Conservation (phyloP, 2,888 invertebrate species). For the Scaptodrosophila latifasciaeformis region DNA sequence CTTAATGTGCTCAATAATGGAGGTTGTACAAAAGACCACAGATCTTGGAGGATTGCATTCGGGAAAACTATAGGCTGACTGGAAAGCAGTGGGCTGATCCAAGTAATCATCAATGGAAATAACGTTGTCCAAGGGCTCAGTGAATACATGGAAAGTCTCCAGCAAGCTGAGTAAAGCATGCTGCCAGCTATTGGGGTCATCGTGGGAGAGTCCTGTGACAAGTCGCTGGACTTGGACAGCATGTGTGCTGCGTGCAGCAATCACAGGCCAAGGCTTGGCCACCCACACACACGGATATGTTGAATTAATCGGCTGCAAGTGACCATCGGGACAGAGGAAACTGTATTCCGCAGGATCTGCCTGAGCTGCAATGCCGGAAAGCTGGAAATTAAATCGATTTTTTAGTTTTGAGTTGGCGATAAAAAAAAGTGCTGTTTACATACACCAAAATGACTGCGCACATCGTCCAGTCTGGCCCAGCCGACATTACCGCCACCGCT, state of each 20-base stretch:
- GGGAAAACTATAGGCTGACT: conserved; percentile 81
- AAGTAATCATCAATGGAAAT: conserved; percentile 82
- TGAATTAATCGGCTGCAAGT: conserved; percentile 78
- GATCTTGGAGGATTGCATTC: conserved; percentile 82
- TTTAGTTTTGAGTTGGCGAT: conserved; percentile 1
- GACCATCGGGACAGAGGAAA: conserved; percentile 86
- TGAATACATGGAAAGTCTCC: conserved; percentile 77
- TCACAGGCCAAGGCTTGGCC: conserved; percentile 85
- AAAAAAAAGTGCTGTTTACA: conserved; percentile 30
- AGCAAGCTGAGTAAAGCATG: conserved; percentile 79
- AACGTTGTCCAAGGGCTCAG: conserved; percentile 78
- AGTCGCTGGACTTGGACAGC: conserved; percentile 77
- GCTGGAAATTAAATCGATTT: conserved; percentile 31
- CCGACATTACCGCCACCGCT: conserved; percentile 87
- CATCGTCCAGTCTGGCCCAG: conserved; percentile 86
- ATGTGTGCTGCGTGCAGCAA: conserved; percentile 78
- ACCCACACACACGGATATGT: conserved; percentile 85
- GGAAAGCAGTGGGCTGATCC: conserved; percentile 78
- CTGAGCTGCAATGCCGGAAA: conserved; percentile 73
- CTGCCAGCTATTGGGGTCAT: conserved; percentile 76
- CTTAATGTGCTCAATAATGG: conserved; percentile 83
- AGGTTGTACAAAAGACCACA: conserved; percentile 81
- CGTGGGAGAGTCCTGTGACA: conserved; percentile 74
- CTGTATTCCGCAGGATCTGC: conserved; percentile 78
- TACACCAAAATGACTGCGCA: conserved; percentile 81